Conservation (phyloP, 2,797 vertebrate genomes). For the Salmo trutta region DNA sequence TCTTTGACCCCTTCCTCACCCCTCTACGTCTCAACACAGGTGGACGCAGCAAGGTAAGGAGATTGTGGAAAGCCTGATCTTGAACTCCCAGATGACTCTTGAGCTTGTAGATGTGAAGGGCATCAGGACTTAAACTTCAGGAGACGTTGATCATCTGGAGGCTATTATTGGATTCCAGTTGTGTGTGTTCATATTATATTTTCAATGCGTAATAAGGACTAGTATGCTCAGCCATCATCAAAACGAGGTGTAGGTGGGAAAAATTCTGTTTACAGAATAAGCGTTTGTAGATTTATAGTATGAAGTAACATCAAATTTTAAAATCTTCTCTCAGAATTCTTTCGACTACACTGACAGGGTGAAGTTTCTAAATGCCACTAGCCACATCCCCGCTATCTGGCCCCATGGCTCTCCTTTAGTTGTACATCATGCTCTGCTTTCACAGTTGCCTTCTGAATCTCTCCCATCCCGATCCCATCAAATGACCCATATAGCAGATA, state of each 20-base stretch:
- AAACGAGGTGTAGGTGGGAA: background rate
- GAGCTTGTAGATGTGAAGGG: background rate
- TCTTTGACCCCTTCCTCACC: constrained; percentile 51
- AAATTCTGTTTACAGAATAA: background rate
- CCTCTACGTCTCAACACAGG: constrained; percentile 47
- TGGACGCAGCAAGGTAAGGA: constrained; percentile 42
- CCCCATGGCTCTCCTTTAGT: background rate
- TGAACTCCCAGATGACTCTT: background rate
- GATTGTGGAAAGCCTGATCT: background rate
- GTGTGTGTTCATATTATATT: background rate
- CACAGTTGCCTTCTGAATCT: background rate
- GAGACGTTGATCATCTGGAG: background rate
- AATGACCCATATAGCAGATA: constrained; percentile 6
- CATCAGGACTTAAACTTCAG: background rate
- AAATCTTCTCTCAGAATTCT: background rate
- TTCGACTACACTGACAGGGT: background rate
- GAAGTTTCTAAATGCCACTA: background rate
- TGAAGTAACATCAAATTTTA: background rate
- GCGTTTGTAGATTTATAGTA: background rate
- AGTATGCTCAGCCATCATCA: background rate
- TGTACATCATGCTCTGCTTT: background rate
- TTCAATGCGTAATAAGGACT: background rate
- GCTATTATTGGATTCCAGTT: background rate
- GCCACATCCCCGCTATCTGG: background rate
- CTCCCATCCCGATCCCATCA: background rate